These are phyloP conservation scores for Tethya wilhelma DNA, from an alignment of 37 sponge, comb jelly and placozoan genomes.

Conservation along the genomic window DNA sequence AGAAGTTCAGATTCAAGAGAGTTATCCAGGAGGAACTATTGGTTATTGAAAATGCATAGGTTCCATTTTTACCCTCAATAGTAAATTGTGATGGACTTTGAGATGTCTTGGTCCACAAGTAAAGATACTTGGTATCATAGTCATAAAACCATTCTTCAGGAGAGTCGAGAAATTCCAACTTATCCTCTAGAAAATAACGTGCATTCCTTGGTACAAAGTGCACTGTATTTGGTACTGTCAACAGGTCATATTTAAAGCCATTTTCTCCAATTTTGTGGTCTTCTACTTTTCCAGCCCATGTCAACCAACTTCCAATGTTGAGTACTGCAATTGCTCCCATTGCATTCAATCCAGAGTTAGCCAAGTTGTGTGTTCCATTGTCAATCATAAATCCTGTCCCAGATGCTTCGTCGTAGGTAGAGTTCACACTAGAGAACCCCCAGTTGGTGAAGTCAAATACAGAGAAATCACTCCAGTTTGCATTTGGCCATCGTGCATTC, in stretches of 20 bases:
- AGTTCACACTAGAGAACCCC: conserved; percentile 23
- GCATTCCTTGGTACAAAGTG: background rate
- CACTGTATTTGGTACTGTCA: background rate
- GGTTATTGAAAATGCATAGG: conserved; percentile 37
- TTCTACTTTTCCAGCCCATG: conserved; percentile 31
- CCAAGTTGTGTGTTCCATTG: conserved; percentile 8
- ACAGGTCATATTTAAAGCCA: conserved; percentile 20
- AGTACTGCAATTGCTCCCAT: conserved; percentile 52
- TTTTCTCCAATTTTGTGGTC: conserved; percentile 19
- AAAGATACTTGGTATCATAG: background rate
- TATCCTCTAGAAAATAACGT: conserved; percentile 46
- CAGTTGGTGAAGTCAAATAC: conserved; percentile 27
- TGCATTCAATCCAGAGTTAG: conserved; percentile 11
- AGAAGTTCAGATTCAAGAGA: conserved; percentile 27
- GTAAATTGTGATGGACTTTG: background rate
- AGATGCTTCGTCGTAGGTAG: conserved; percentile 9
- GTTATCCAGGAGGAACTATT: conserved; percentile 4
- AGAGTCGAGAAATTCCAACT: conserved; percentile 43
- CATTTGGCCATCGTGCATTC: conserved; percentile 25
- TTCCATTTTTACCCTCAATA: conserved; percentile 33
- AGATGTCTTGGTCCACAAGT: conserved; percentile 4
- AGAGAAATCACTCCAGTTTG: conserved; percentile 9
- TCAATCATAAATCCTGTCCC: conserved; percentile 34
- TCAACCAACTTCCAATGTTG: conserved; percentile 56
- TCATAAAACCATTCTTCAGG: conserved; percentile 56